Percentiles rank a stretch among this genome's conserved stretches.
These are phyloP conservation scores for Acrobasis consociella DNA, from an alignment of 2,888 invertebrate species.

Conservation along the genomic window DNA sequence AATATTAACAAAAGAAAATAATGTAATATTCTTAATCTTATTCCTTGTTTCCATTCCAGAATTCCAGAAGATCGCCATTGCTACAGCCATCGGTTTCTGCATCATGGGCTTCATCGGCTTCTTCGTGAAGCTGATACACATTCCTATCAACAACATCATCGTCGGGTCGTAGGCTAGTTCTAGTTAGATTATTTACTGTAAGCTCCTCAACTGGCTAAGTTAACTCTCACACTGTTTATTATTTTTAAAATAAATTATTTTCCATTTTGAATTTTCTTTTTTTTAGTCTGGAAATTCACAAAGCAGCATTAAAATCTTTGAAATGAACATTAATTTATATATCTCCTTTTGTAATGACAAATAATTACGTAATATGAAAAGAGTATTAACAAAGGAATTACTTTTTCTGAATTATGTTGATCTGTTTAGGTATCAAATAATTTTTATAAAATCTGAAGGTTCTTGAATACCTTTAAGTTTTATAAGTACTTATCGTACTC, in stretches of 20 bases:
- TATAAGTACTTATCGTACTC: no score
- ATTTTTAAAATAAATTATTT: conserved; percentile 75
- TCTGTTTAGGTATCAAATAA: no score
- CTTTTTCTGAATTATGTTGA: no score
- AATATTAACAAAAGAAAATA: no score
- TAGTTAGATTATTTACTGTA: conserved; percentile 62
- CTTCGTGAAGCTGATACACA: conserved; percentile 99
- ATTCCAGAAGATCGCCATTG: conserved; percentile 99
- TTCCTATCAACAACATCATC: conserved; percentile 98
- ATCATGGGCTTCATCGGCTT: conserved; percentile 99
- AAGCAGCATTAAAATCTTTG: no score
- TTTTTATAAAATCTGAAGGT: no score
- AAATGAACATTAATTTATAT: no score
- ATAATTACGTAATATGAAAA: no score
- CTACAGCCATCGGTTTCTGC: conserved; percentile 99
- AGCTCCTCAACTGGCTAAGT: conserved; percentile 62
- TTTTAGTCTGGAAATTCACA: conserved; percentile 20
- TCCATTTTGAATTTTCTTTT: conserved; percentile 46
- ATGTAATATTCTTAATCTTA: no score
- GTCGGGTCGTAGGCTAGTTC: conserved; percentile 87
- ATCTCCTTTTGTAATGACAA: no score
- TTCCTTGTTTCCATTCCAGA: conserved; percentile 83
- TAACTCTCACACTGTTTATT: conserved; percentile 53
- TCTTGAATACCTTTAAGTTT: no score
- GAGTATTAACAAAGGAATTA: no score